Conservation (phyloP, 2,888 invertebrate genomes). For the Herminia tarsipennalis region DNA sequence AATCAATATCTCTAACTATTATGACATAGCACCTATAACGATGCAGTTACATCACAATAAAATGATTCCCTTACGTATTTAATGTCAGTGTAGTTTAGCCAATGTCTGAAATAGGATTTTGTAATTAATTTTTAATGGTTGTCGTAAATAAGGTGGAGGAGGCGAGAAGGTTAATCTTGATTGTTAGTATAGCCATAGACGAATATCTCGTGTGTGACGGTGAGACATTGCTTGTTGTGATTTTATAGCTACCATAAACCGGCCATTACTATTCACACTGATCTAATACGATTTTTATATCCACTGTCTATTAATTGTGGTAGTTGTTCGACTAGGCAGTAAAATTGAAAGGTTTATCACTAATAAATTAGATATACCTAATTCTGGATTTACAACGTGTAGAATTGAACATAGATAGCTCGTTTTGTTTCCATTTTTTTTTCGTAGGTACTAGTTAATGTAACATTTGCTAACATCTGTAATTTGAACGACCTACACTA, state of each 20-base stretch:
- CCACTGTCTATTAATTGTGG: conserved; percentile 70
- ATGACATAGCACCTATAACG: conserved; percentile 29
- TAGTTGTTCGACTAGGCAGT: conserved; percentile 66
- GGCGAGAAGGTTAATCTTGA: conserved; percentile 48
- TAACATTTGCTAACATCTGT: conserved; percentile 7
- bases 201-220: conserved; percentile 54
- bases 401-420: conserved; percentile 42
- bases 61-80: conserved; percentile 29
- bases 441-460: conserved; percentile 13
- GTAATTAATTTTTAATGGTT: conserved; percentile 50
- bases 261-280: conserved; percentile 73
- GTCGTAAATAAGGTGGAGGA: conserved; percentile 47
- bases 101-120: conserved; percentile 39
- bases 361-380: conserved; percentile 60
- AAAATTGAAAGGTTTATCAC: conserved; percentile 68
- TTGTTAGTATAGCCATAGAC: conserved; percentile 47
- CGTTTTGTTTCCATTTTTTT: conserved; percentile 32
- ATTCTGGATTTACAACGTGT: conserved; percentile 45
- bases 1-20: conserved; percentile 30
- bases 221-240: conserved; percentile 67
- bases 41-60: conserved; percentile 35
- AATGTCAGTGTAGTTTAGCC: conserved; percentile 34
- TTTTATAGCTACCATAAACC: conserved; percentile 71
- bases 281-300: conserved; percentile 75
- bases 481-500: background rate